These are phyloP conservation scores for Podabrus alpinus DNA, from an alignment of 2,888 invertebrate genomes.

Conservation along the genomic window DNA sequence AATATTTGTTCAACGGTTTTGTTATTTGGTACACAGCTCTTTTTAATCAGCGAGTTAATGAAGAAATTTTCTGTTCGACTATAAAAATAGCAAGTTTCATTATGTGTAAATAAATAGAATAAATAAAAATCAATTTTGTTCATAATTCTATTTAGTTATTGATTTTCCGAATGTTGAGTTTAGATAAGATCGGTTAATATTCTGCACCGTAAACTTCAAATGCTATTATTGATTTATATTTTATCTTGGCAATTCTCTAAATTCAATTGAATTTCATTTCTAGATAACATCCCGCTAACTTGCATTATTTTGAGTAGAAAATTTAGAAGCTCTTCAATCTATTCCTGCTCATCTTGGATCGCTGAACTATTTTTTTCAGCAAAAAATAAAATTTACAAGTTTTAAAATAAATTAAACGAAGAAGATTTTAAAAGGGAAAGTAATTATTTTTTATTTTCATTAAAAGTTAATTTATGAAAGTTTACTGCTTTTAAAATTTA, in stretches of 20 bases:
- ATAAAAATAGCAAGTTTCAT: neutral
- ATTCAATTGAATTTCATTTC: conserved; percentile 5
- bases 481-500: conserved; percentile 1
- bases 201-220: conserved; percentile 5
- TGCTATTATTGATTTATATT: conserved; percentile 4
- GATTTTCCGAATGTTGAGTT: neutral
- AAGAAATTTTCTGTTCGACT: neutral
- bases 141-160: conserved; percentile 3
- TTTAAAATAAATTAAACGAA: neutral
- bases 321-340: neutral
- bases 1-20: too few relatives aligned
- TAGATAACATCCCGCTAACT: conserved; percentile 1
- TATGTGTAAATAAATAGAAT: neutral
- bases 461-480: neutral
- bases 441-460: neutral
- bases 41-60: neutral
- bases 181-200: conserved; percentile 3
- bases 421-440: neutral
- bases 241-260: conserved; percentile 4
- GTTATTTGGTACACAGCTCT: too few relatives aligned
- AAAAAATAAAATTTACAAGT: neutral
- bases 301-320: conserved; percentile 1
- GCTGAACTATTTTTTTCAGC: neutral
- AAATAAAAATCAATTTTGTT: neutral
- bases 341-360: neutral